A percentile compares a stretch with the other conserved stretches of the same genome.
These are phyloP conservation scores for Stenchaetothrips biformis DNA, from an alignment of 2,888 invertebrate genomes.

Conservation along the genomic window DNA sequence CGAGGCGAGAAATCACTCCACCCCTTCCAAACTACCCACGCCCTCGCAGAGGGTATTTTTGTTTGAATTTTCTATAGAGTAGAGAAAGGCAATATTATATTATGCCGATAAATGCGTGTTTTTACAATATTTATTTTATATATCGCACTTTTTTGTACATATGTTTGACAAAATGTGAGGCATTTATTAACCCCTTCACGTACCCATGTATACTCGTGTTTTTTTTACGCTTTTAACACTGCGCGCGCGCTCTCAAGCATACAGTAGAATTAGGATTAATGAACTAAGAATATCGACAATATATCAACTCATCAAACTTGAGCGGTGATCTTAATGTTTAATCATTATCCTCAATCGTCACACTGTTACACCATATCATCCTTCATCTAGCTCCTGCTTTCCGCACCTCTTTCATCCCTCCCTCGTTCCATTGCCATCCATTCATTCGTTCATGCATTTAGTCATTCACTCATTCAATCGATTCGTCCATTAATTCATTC, in stretches of 20 bases:
- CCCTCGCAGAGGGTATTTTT: background rate
- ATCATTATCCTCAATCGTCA: background rate
- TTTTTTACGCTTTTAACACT: background rate
- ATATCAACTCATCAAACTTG: constrained; percentile 1
- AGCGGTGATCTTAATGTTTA: background rate
- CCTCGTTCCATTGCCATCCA: constrained; percentile 20
- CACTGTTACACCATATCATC: background rate
- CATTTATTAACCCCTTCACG: constrained; percentile 16
- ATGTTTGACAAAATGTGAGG: background rate
- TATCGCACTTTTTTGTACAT: background rate
- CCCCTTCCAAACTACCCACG: background rate
- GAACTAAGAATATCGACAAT: background rate
- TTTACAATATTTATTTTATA: constrained; percentile 22
- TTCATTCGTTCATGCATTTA: constrained; percentile 28
- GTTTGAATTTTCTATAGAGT: background rate
- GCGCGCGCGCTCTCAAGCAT: background rate
- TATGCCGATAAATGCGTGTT: background rate
- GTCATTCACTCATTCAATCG: constrained; percentile 31
- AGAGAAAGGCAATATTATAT: background rate
- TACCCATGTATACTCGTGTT: background rate
- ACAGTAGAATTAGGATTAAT: background rate
- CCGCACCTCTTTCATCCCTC: background rate
- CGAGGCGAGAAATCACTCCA: too few species aligned
- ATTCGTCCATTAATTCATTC: constrained; percentile 26
- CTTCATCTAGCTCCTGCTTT: background rate